Base-by-base conservation (phyloP, 2,113 vertebrate species). In the Xiphophorus couchianus region DNA sequence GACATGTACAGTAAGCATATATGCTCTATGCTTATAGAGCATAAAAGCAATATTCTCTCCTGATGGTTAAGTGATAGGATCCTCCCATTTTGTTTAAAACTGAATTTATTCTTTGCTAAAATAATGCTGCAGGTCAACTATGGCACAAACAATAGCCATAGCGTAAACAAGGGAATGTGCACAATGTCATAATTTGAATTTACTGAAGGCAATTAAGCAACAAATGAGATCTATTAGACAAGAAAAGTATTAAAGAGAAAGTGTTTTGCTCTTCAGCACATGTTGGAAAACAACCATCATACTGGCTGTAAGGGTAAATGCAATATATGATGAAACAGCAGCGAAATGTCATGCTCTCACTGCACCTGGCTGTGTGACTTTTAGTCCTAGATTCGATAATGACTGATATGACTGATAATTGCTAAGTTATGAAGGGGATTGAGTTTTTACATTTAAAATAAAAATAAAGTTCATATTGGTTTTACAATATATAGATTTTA, bases 1-100 rank as follows among this genome's bases (percentile, higher is more conserved):
- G n/a, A 76, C 44, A 22, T 63, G 69, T n/a, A 29, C 30, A 17
- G 70, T 0, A 48, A 54, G 35, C 54, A 84, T 88, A 86, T 80
- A 70, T 29, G 60, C 28, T 1, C n/a, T 33, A 35, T 11, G 9
- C 9, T 35, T 35, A 9, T 35, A 2, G 9, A 35, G 1, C 30
- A 62, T 35, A 35, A 35, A 22, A 62, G 51, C 0, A 27, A 25
- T 33, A 3, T 68, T 74, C 11, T 65, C 54, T n/a, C 37, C 69
- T 28, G 19, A 4, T 62, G 33, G 17, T 29, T 15, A 37, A 72
- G 25, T 22, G 37, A 39, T 30, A 27, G 54, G 12, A 62, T 72
- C 17, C n/a, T 27, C 17, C 51, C 14, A 35, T 9, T 71, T 37
- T 17, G 29, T 78, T 63, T 64, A n/a, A 72, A 62, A 42, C 30